phyloP scores from a whole-genome alignment of 2,888 invertebrate species.

The Eupithecia dodoneata region DNA sequence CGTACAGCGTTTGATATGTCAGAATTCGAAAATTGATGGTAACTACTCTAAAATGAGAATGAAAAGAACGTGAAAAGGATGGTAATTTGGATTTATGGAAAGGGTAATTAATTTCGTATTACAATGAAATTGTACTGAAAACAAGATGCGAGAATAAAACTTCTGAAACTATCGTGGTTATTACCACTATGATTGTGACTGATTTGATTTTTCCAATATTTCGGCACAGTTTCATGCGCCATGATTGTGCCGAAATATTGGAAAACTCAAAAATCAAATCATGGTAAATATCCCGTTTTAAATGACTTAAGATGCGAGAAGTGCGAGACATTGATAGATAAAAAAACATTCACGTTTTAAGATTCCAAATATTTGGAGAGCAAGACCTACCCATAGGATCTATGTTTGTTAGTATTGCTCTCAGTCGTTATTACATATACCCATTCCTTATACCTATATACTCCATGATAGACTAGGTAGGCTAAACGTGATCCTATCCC shows the following conservation, averaged over 20 bases:
- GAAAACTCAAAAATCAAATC: no score
- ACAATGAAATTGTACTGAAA: not conserved
- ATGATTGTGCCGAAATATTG: no score
- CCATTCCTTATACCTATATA: not conserved
- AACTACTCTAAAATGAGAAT: not conserved
- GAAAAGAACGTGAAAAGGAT: not conserved
- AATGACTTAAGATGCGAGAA: not conserved
- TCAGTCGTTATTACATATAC: not conserved
- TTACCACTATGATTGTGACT: no score
- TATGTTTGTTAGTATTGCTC: not conserved
- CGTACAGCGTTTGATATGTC: not conserved
- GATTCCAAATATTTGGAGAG: not conserved
- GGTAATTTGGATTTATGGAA: not conserved
- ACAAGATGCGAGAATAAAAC: no score
- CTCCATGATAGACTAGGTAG: not conserved
- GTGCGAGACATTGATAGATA: not conserved
- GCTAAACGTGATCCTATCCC: constrained; percentile 1
- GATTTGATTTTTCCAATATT: no score
- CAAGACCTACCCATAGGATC: not conserved
- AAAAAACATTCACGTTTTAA: not conserved
- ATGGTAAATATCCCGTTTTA: no score
- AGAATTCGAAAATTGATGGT: not conserved
- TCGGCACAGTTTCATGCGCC: no score
- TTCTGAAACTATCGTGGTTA: no score
- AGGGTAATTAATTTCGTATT: not conserved